phyloP scores from a whole-genome alignment of 2,797 vertebrate species.

The Oryzias sinensis region DNA sequence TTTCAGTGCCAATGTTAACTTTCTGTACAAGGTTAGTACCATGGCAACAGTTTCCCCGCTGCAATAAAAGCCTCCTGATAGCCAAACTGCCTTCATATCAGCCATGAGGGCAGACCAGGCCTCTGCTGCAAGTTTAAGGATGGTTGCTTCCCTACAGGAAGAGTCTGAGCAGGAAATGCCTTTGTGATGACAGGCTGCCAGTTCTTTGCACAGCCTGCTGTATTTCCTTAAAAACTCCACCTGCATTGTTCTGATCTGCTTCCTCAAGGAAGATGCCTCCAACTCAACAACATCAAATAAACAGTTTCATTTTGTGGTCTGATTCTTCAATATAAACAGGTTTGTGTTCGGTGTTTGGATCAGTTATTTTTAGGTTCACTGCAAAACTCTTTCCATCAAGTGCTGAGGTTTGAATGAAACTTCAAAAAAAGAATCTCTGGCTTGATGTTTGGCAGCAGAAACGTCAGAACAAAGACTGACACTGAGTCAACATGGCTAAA shows the following conservation, averaged over 20 bases:
- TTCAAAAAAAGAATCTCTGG: slow-evolving; percentile 22
- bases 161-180: slow-evolving; percentile 76
- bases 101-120: background rate
- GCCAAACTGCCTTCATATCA: slow-evolving; percentile 1
- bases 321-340: background rate
- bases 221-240: slow-evolving; percentile 37
- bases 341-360: too few relatives aligned
- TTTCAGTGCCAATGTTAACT: too few relatives aligned
- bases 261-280: background rate
- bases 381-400: too few relatives aligned
- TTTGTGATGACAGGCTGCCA: slow-evolving; percentile 64
- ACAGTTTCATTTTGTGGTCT: background rate
- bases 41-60: slow-evolving; percentile 4
- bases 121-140: slow-evolving; percentile 36
- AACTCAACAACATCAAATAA: background rate
- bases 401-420: too few relatives aligned
- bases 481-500: slow-evolving; percentile 31
- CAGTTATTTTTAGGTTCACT: too few relatives aligned
- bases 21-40: slow-evolving; percentile 17
- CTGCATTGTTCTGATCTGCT: slow-evolving; percentile 35
- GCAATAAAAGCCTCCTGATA: slow-evolving; percentile 22
- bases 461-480: slow-evolving; percentile 1
- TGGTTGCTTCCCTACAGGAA: slow-evolving; percentile 60
- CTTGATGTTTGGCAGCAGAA: slow-evolving; percentile 23
- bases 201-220: slow-evolving; percentile 34